Evolutionary conservation across 2,113 vertebrate species (phyloP).

Genomic region (Orycteropus afer): DNA sequence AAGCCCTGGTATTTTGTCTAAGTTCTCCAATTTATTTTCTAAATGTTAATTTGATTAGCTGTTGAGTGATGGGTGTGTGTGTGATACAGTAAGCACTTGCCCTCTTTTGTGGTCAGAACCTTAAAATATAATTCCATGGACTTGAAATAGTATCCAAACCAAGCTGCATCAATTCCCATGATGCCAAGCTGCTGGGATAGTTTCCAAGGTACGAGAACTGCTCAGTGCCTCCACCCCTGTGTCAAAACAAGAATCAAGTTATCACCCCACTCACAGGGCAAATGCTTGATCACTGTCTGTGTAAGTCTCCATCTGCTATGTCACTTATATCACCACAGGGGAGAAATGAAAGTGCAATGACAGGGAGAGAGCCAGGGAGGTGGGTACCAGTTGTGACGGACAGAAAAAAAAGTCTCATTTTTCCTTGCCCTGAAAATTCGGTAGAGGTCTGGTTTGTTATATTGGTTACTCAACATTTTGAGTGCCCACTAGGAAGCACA

Average conservation of each 20-base stretch:
- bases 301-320: neutral
- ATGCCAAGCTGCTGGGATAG: neutral
- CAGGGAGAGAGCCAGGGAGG: conserved; percentile 40
- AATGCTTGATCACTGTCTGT: neutral
- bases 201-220: neutral
- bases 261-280: neutral
- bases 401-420: neutral
- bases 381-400: neutral
- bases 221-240: neutral
- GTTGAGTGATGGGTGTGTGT: neutral
- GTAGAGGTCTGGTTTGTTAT: neutral
- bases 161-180: conserved; percentile 8
- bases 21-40: conserved; percentile 49
- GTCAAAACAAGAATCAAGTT: conserved; percentile 21
- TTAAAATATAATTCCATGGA: conserved; percentile 42
- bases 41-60: conserved; percentile 59
- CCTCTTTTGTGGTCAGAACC: conserved; percentile 52
- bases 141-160: conserved; percentile 50
- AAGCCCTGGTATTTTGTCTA: conserved; percentile 60
- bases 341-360: conserved; percentile 40
- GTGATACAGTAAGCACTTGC: conserved; percentile 1
- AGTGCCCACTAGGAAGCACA: neutral
- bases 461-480: neutral
- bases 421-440: neutral
- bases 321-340: conserved; percentile 47